Percentiles rank a stretch among this genome's conserved stretches.
These are phyloP conservation scores for Willisornis vidua DNA, from an alignment of 2,113 vertebrate genomes.

Conservation along the genomic window DNA sequence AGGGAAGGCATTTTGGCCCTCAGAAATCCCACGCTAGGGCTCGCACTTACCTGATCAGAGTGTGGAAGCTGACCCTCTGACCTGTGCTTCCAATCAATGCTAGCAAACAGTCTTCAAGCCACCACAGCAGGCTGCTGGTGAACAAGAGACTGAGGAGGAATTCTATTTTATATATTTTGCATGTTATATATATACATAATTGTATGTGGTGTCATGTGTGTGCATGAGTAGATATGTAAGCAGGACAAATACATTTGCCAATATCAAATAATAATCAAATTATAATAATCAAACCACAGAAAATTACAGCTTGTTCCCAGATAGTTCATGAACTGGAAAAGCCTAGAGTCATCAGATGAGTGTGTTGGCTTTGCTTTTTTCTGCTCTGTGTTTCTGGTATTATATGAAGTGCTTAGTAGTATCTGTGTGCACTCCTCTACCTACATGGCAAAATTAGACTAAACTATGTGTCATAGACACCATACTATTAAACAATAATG, in stretches of 20 bases:
- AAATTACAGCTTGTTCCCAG: background rate
- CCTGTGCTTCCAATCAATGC: background rate
- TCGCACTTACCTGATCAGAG: background rate
- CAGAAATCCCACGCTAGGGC: background rate
- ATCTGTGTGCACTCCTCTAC: background rate
- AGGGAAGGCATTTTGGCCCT: background rate
- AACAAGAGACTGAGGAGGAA: background rate
- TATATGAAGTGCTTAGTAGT: background rate
- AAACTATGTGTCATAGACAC: conserved; percentile 24
- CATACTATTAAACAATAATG: background rate
- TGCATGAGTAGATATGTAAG: background rate
- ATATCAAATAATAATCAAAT: background rate
- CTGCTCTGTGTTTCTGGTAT: conserved; percentile 8
- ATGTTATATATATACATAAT: background rate
- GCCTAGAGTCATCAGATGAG: background rate
- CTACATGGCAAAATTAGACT: conserved; percentile 23
- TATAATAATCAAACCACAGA: background rate
- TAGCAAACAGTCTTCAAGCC: background rate
- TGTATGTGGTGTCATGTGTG: background rate
- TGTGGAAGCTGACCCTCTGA: background rate
- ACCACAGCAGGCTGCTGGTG: background rate
- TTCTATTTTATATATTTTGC: background rate
- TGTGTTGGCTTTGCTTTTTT: background rate
- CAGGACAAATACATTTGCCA: background rate
- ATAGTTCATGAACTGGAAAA: background rate